Conservation (phyloP, 2,888 invertebrate species). For the Nematopogon swammerdamellus region DNA sequence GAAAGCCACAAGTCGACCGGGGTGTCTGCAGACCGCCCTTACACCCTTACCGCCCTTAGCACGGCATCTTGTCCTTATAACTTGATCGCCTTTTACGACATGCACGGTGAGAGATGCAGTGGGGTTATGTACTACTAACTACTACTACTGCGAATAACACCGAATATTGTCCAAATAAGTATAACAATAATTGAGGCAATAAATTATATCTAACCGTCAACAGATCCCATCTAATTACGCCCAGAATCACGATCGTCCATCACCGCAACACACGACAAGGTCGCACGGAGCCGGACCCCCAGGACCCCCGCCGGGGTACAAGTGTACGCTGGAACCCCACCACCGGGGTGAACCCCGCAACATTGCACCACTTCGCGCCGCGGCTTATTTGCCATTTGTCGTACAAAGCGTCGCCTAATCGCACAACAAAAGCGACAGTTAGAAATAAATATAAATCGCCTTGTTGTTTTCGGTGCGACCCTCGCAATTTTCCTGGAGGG, state of each 20-base stretch:
- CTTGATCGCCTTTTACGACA: too few relatives aligned
- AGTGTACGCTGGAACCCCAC: background rate
- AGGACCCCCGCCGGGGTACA: background rate
- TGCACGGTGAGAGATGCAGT: too few relatives aligned
- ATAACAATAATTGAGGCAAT: too few relatives aligned
- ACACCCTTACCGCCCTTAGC: too few relatives aligned
- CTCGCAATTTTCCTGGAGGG: constrained; percentile 18
- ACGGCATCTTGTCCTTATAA: too few relatives aligned
- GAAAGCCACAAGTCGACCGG: too few relatives aligned
- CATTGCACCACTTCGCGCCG: background rate
- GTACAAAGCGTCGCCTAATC: constrained; percentile 45
- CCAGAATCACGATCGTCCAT: background rate
- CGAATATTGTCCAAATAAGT: too few relatives aligned
- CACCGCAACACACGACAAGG: background rate
- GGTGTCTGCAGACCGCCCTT: too few relatives aligned
- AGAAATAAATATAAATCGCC: constrained; percentile 50
- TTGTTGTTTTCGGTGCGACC: constrained; percentile 47
- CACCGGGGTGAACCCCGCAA: background rate
- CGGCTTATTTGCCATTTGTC: constrained; percentile 16
- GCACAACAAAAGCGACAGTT: constrained; percentile 45
- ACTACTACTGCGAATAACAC: too few relatives aligned
- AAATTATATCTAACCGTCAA: too few relatives aligned
- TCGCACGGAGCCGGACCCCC: background rate
- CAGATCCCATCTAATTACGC: background rate
- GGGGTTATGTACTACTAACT: too few relatives aligned